phyloP scores from a whole-genome alignment of 2,888 invertebrate species.

The Cacoxenus indagator region DNA sequence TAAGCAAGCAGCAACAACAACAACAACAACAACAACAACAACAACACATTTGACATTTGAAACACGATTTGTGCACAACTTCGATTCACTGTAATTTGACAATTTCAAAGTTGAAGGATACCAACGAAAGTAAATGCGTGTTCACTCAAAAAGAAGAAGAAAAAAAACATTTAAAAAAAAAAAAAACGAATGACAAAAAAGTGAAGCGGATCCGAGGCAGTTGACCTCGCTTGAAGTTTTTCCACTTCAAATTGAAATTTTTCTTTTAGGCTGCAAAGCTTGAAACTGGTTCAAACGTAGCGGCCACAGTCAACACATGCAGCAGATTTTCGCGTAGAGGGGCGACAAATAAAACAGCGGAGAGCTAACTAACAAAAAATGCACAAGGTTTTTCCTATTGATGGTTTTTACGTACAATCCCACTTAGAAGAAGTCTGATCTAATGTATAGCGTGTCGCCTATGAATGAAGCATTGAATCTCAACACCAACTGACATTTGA shows the following conservation, averaged over 20 bases:
- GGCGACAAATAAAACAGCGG: background rate
- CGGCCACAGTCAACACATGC: background rate
- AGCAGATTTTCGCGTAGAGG: background rate
- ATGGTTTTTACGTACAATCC: constrained; percentile 11
- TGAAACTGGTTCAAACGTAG: constrained; percentile 11
- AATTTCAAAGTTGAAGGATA: constrained; percentile 57
- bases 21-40: background rate
- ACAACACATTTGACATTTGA: constrained; percentile 51
- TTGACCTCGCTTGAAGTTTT: constrained; percentile 60
- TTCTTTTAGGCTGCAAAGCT: constrained; percentile 5
- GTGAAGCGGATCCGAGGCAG: constrained; percentile 50
- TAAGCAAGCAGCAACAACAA: background rate
- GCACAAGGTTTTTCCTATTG: constrained; percentile 22
- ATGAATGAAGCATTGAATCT: constrained; percentile 10
- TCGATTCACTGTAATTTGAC: constrained; percentile 39
- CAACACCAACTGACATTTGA: constrained; percentile 3
- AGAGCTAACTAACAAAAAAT: constrained; percentile 6
- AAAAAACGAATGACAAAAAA: background rate
- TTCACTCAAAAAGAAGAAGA: background rate
- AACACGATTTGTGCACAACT: constrained; percentile 43
- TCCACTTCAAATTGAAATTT: constrained; percentile 37
- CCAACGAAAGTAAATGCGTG: constrained; percentile 47
- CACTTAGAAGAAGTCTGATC: background rate
- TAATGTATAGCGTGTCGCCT: background rate
- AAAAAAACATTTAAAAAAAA: background rate